Evolutionary conservation across 2,797 vertebrate species (phyloP), one percentile per base, ranked within the genome.

Genomic region (Lepus oiostolus): DNA sequence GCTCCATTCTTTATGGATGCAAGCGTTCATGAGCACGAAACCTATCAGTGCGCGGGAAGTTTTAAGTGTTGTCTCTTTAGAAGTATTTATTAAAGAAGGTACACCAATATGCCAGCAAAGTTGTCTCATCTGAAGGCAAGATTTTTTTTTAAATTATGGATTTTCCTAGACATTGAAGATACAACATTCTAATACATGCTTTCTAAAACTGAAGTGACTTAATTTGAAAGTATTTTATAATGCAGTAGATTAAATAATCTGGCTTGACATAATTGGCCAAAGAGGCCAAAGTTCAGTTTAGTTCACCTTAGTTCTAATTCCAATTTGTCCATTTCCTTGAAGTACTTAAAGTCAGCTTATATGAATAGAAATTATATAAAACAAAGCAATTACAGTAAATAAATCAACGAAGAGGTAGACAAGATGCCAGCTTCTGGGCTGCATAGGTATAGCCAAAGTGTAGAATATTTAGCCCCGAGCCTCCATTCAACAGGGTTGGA

Each of bases 241-340:
- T 88, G 32, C 60, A 90, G 62, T 63, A 88, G 16, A 63, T 82
- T 79, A 89, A 93, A 5, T 75, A 88, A 80, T 16, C 14, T 65
- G 19, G 4, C 83, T 60, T 88, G 50, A 85, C 88, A 95, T 79
- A 47, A 42, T 54, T 88, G 35, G 60, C 30, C 80, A 22, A 86
- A 74, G 26, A 75, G 35, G 24, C 5, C 74, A 47, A 85, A 75
- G 16, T 52, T 74, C 38, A 85, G 60, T 84, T 74, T 70, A 92
- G 42, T 11, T 1, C 16, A 38, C 10, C 22, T 70, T 67, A 32
- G 74, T 77, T 16, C 58, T 85, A 85, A 85, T 77, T 85, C 88
- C 19, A 84, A 76, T 92, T 42, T 82, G 17, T 28, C 75, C 28
- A 85, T 93, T 88, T 90, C 21, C 74, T 96, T 77, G 7, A 88